phyloP scores from a whole-genome alignment of 2,888 invertebrate species.

The Boloria selene region DNA sequence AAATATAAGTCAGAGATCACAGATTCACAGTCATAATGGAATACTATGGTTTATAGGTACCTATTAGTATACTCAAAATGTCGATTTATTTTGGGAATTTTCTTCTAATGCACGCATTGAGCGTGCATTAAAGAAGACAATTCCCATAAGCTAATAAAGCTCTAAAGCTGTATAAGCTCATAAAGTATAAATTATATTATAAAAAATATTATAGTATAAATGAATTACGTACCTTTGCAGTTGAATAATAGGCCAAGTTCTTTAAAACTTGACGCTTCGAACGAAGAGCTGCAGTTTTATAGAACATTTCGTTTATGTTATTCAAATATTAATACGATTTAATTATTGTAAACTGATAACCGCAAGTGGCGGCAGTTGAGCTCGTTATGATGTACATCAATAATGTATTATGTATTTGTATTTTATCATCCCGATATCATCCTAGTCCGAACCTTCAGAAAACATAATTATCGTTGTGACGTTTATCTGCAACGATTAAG shows the following conservation, averaged over 20 bases:
- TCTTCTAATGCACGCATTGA: no score
- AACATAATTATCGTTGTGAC: conserved; percentile 56
- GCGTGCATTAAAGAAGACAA: no score
- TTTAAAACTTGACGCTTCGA: conserved; percentile 56
- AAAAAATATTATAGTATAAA: not conserved
- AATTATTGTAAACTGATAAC: conserved; percentile 47
- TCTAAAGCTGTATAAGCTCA: no score
- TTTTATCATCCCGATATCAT: conserved; percentile 43
- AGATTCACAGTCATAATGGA: no score
- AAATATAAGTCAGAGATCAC: no score
- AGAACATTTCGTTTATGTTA: conserved; percentile 55
- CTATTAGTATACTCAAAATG: no score
- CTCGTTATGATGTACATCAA: conserved; percentile 52
- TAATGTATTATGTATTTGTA: conserved; percentile 56
- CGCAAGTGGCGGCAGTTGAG: conserved; percentile 40
- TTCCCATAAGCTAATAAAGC: no score
- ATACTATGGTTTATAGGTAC: no score
- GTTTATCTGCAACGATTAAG: conserved; percentile 56
- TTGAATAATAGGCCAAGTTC: conserved; percentile 62
- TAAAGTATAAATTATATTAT: no score
- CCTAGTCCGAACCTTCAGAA: conserved; percentile 51
- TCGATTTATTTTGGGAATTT: no score
- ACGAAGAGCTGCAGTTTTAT: conserved; percentile 62
- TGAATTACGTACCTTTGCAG: conserved; percentile 57
- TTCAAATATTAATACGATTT: conserved; percentile 42